These are phyloP conservation scores for Picathartes gymnocephalus DNA, from an alignment of 2,113 vertebrate genomes.

Conservation along the genomic window DNA sequence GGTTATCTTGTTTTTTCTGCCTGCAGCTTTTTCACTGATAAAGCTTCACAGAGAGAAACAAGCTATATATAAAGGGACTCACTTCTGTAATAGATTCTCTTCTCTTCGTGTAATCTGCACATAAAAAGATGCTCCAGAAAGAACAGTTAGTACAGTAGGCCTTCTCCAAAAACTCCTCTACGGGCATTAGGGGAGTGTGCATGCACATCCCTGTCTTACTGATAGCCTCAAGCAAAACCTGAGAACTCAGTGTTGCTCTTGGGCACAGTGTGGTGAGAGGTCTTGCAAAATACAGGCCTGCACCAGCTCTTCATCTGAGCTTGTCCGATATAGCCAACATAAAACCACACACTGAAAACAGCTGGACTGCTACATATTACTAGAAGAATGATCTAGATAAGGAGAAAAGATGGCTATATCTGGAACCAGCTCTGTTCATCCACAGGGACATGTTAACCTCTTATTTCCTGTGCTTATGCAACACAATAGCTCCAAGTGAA, in stretches of 20 bases:
- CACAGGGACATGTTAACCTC: neutral
- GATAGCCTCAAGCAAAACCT: neutral
- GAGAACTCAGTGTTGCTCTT: neutral
- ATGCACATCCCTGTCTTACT: neutral
- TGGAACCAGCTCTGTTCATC: neutral
- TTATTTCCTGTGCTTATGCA: neutral
- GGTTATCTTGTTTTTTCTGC: neutral
- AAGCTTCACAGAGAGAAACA: neutral
- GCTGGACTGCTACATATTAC: neutral
- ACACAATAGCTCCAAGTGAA: neutral
- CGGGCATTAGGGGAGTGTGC: neutral
- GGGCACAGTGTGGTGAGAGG: fast-evolving
- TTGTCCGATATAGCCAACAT: fast-evolving
- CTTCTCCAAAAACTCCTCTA: neutral
- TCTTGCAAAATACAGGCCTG: neutral
- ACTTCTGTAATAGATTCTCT: neutral
- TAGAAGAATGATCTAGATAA: neutral
- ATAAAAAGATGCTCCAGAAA: neutral
- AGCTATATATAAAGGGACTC: neutral
- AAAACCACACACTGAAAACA: neutral
- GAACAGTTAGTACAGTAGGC: neutral
- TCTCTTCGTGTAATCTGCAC: neutral
- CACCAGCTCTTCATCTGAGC: neutral
- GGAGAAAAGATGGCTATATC: neutral
- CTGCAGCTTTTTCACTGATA: neutral